phyloP scores from a whole-genome alignment of 2,888 invertebrate species.

The Scrobipalpa costella region DNA sequence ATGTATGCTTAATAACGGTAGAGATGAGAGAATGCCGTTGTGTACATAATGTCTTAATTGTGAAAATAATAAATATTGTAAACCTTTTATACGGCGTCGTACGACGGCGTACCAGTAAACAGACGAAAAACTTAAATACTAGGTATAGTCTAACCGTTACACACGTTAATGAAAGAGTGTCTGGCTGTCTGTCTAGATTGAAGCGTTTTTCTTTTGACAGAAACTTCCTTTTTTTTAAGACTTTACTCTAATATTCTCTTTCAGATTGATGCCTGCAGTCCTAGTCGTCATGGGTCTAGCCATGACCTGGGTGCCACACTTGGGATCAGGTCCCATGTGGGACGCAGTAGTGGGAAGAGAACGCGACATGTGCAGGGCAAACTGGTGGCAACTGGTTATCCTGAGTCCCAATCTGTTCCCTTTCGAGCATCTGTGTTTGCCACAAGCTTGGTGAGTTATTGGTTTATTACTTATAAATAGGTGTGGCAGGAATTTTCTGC shows the following conservation, averaged over 20 bases:
- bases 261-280: slow-evolving; percentile 71
- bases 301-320: slow-evolving; percentile 74
- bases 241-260: slow-evolving; percentile 25
- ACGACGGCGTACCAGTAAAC: too few relatives aligned
- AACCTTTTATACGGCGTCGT: too few relatives aligned
- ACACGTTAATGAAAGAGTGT: too few relatives aligned
- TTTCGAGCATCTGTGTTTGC: slow-evolving; percentile 68
- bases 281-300: slow-evolving; percentile 72
- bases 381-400: slow-evolving; percentile 76
- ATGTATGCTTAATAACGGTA: too few relatives aligned
- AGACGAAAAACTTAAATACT: too few relatives aligned
- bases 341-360: slow-evolving; percentile 73
- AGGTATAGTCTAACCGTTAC: too few relatives aligned
- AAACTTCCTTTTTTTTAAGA: not conserved
- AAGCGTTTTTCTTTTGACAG: too few relatives aligned
- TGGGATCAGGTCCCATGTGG: slow-evolving; percentile 76
- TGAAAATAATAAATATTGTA: too few relatives aligned
- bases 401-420: slow-evolving; percentile 72
- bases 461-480: not conserved
- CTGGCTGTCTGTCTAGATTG: too few relatives aligned
- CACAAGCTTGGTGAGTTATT: slow-evolving; percentile 69
- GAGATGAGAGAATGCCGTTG: too few relatives aligned
- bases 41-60: too few relatives aligned
- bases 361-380: slow-evolving; percentile 64
- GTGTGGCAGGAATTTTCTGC: too few relatives aligned